These are phyloP conservation scores for Oreortyx pictus DNA, from an alignment of 2,797 vertebrate species.

Conservation along the genomic window DNA sequence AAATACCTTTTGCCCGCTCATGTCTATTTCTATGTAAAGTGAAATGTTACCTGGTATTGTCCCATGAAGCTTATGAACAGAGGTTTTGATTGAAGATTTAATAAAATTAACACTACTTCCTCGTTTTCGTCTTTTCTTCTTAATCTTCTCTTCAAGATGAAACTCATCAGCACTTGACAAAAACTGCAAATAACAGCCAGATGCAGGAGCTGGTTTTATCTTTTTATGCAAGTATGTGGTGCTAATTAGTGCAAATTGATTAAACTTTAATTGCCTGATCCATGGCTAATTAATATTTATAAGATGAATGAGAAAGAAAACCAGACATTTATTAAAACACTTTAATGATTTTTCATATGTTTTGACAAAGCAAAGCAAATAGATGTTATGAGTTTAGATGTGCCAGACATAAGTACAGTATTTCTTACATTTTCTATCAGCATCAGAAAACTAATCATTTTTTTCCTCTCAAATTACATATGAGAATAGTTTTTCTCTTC, in stretches of 20 bases:
- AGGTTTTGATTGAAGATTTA: slow-evolving; percentile 82
- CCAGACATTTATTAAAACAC: slow-evolving; percentile 88
- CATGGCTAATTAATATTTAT: slow-evolving; percentile 89
- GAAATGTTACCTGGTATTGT: slow-evolving; percentile 74
- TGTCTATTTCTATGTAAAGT: slow-evolving; percentile 32
- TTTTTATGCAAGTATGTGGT: slow-evolving; percentile 87
- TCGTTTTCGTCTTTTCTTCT: slow-evolving; percentile 83
- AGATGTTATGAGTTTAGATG: slow-evolving; percentile 80
- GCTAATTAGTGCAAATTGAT: slow-evolving; percentile 89
- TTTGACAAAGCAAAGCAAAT: slow-evolving; percentile 86
- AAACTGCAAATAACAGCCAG: slow-evolving; percentile 88
- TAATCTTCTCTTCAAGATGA: slow-evolving; percentile 86
- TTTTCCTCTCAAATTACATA: neutral
- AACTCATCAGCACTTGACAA: slow-evolving; percentile 88
- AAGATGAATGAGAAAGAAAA: slow-evolving; percentile 86
- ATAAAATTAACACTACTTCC: slow-evolving; percentile 85
- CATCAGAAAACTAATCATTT: slow-evolving; percentile 59
- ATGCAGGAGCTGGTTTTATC: slow-evolving; percentile 85
- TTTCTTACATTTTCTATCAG: slow-evolving; percentile 69
- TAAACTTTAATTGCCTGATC: slow-evolving; percentile 89
- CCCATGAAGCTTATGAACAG: slow-evolving; percentile 73
- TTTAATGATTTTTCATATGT: slow-evolving; percentile 88
- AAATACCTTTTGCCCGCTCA: slow-evolving; percentile 45
- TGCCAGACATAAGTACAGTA: slow-evolving; percentile 77
- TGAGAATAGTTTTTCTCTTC: neutral